phyloP scores from a whole-genome alignment of 2,113 vertebrate species.

The Lota lota region DNA sequence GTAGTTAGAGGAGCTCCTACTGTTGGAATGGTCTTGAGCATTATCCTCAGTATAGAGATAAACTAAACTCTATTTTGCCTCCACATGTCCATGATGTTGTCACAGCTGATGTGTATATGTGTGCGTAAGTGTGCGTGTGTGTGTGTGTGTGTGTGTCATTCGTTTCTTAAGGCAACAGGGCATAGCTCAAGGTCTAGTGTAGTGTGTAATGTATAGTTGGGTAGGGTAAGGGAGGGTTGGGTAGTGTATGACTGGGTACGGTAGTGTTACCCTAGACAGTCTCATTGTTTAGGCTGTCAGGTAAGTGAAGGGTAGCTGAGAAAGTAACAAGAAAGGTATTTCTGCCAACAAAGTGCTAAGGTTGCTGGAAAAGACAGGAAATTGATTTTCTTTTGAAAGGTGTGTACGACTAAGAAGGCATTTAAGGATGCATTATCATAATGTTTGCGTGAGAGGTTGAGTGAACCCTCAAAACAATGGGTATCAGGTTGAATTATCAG shows the following conservation, averaged over 20 bases:
- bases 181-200: neutral
- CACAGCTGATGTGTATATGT: neutral
- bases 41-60: too few relatives aligned
- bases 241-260: too few relatives aligned
- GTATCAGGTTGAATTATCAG: constrained; percentile 2
- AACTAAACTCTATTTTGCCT: too few relatives aligned
- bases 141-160: neutral
- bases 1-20: too few relatives aligned
- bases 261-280: constrained; percentile 13
- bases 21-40: too few relatives aligned
- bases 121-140: too few relatives aligned
- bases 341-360: constrained; percentile 17
- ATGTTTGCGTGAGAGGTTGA: neutral
- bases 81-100: too few relatives aligned
- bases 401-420: neutral
- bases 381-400: constrained; percentile 8
- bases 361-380: constrained; percentile 15
- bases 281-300: constrained; percentile 53
- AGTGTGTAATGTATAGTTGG: neutral
- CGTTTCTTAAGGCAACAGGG: neutral
- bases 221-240: too few relatives aligned
- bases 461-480: neutral
- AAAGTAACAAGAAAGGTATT: constrained; percentile 39
- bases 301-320: constrained; percentile 26
- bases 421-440: neutral